These are phyloP conservation scores for Panurus biarmicus DNA, from an alignment of 2,113 vertebrate species.

Conservation along the genomic window DNA sequence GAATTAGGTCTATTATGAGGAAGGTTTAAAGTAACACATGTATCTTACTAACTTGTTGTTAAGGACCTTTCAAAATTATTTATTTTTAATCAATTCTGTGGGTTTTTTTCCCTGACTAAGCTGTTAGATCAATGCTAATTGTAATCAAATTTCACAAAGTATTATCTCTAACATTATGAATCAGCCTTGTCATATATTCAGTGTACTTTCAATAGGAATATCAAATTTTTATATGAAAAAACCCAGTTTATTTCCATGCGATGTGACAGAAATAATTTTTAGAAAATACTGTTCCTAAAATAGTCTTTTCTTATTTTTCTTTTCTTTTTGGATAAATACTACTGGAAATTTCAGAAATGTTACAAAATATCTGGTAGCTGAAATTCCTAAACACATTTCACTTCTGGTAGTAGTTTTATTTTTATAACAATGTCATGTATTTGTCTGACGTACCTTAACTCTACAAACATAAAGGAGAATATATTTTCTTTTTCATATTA, in stretches of 20 bases:
- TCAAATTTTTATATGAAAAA: background rate
- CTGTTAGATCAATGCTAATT: background rate
- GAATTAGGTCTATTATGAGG: background rate
- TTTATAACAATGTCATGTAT: background rate
- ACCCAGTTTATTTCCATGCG: background rate
- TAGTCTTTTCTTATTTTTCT: background rate
- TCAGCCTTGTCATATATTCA: background rate
- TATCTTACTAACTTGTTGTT: background rate
- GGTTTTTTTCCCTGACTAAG: background rate
- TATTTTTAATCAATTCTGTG: background rate
- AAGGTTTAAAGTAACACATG: background rate
- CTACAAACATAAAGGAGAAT: background rate
- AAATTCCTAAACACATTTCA: background rate
- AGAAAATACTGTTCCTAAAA: background rate
- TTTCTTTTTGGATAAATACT: background rate
- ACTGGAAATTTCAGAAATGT: background rate
- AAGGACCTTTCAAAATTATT: background rate
- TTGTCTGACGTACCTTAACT: background rate
- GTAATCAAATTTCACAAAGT: background rate
- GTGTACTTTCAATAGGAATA: background rate
- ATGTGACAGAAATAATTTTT: background rate
- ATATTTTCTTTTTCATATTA: background rate
- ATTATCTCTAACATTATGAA: background rate
- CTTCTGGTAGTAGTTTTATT: background rate
- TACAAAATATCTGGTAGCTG: background rate